These are phyloP conservation scores for Macrochelys suwanniensis DNA, from an alignment of 2,797 vertebrate species.

Conservation along the genomic window DNA sequence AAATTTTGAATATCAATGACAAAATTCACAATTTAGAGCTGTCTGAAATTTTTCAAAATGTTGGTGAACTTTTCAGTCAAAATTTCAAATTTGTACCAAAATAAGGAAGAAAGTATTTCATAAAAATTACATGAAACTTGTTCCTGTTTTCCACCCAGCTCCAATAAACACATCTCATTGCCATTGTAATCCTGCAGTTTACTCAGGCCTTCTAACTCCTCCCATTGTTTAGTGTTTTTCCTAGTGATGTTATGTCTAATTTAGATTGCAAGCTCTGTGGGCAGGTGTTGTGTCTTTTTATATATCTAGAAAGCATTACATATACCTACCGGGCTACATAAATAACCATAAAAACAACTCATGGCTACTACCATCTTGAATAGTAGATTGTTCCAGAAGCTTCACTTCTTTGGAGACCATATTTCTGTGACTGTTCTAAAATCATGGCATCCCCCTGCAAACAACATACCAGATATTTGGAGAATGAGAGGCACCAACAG, in stretches of 20 bases:
- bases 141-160: not conserved
- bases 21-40: not conserved
- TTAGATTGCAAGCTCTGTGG: not conserved
- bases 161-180: not conserved
- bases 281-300: conserved; percentile 7
- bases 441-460: not conserved
- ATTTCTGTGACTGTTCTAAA: not conserved
- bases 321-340: rapidly evolving
- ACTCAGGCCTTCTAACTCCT: conserved; percentile 1
- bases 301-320: conserved; percentile 25
- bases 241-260: not conserved
- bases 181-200: not conserved
- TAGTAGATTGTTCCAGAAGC: rapidly evolving
- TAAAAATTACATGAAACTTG: not conserved
- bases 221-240: conserved; percentile 4
- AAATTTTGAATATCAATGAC: not conserved
- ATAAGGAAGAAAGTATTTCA: not conserved
- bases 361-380: rapidly evolving
- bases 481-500: not conserved
- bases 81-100: not conserved
- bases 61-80: not conserved
- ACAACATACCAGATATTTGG: rapidly evolving
- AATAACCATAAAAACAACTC: rapidly evolving
- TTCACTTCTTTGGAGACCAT: not conserved
- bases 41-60: rapidly evolving